Evolutionary conservation across 2,888 invertebrate species (phyloP).

Genomic region (Cheiracanthium punctorium): DNA sequence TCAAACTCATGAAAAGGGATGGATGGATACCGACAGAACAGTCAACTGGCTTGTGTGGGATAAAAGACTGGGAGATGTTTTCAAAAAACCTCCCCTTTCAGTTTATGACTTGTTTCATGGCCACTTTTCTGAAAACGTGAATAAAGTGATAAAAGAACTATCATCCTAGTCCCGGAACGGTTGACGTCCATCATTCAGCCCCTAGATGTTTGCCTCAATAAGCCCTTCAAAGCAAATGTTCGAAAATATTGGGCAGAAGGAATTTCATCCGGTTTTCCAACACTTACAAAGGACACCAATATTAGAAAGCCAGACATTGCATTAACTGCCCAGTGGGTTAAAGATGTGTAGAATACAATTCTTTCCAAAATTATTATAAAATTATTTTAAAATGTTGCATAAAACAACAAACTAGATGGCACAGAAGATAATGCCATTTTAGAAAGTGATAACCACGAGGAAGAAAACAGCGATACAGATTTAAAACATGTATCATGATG

Average conservation of each 20-base stretch:
- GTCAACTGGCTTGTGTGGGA: neutral
- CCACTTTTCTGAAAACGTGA: neutral
- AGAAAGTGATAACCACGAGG: too few species aligned
- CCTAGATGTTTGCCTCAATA: slow-evolving; percentile 63
- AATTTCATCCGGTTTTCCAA: slow-evolving; percentile 19
- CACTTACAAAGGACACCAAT: neutral
- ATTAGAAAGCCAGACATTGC: neutral
- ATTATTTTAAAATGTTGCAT: slow-evolving; percentile 19
- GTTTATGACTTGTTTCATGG: neutral
- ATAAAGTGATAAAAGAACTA: slow-evolving; percentile 1
- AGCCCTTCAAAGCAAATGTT: slow-evolving; percentile 48
- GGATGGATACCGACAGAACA: neutral
- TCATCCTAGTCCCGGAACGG: slow-evolving; percentile 60
- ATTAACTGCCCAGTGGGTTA: neutral
- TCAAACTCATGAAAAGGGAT: neutral
- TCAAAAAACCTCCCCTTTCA: neutral
- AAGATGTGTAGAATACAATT: neutral
- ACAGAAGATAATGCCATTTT: too few species aligned
- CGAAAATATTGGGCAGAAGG: slow-evolving; percentile 50
- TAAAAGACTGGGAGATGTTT: neutral
- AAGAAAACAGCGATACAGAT: too few species aligned
- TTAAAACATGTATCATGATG: too few species aligned
- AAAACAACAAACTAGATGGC: neutral
- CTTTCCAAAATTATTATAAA: too few species aligned
- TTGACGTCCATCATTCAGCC: slow-evolving; percentile 65